Percentiles rank a stretch among this genome's conserved stretches.
Evolutionary conservation across 2,888 invertebrate genomes (phyloP).

Genomic region (Cynaeus angustus): DNA sequence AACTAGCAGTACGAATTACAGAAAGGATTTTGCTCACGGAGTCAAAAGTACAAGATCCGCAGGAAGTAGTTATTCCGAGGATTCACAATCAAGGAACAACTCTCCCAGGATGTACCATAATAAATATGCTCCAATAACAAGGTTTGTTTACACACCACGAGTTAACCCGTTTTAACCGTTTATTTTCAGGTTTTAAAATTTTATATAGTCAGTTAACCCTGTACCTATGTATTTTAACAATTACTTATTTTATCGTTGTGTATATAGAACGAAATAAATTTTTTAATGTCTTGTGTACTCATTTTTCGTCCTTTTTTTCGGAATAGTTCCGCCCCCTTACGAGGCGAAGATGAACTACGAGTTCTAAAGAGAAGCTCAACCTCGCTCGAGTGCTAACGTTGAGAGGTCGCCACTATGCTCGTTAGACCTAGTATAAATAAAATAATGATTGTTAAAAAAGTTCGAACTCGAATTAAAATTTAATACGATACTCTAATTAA

Average conservation of each 20-base stretch:
- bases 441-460: too few species aligned
- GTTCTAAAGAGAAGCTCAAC: too few species aligned
- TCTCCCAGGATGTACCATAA: constrained; percentile 62
- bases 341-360: too few species aligned
- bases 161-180: constrained; percentile 11
- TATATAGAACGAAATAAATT: constrained; percentile 30
- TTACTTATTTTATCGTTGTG: constrained; percentile 36
- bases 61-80: constrained; percentile 74
- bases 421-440: too few species aligned
- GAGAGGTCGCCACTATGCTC: too few species aligned
- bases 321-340: neutral
- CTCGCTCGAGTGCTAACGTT: too few species aligned
- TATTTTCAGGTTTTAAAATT: constrained; percentile 48
- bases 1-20: constrained; percentile 78
- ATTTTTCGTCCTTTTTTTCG: neutral
- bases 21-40: constrained; percentile 84
- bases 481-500: too few species aligned
- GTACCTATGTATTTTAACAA: constrained; percentile 44
- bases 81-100: constrained; percentile 67
- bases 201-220: constrained; percentile 37
- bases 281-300: neutral
- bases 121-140: constrained; percentile 62
- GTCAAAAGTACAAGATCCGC: constrained; percentile 72
- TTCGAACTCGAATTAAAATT: too few species aligned
- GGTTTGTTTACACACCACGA: constrained; percentile 49